Evolutionary conservation across 2,797 vertebrate genomes (phyloP), one percentile per base, ranked within the genome.

Genomic region (Loris lydekkerianus): DNA sequence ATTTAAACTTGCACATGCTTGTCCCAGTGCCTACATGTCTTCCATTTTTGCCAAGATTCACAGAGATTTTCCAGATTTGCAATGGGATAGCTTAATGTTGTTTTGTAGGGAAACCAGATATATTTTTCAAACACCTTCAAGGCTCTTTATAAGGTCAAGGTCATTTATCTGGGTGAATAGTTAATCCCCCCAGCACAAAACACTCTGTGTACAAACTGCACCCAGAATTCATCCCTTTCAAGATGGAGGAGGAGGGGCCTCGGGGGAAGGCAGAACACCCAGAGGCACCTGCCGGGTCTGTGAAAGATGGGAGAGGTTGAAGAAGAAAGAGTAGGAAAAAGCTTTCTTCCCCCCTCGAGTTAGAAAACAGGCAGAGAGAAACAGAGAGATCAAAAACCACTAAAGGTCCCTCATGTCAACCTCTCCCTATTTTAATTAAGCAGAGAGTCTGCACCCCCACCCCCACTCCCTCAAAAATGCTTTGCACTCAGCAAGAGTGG

Each of bases 401-500:
- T 2, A 67, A 95, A 95, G 96, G 91, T 96, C 88, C 93, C 95
- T 89, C 91, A 17, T 84, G 96, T 96, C 92, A 86, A n/a, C 92
- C 89, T 94, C 95, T 96, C 96, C 96, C 97, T 95, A 95, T 96
- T 97, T 96, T 97, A 97, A 97, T 97, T 97, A 96, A 97, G 91
- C 94, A 58, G 89, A 18, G 23, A 89, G 96, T 73, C 88, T 73
- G 15, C 77, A 27, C n/a, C 1, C 90, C 88, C 81, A n/a, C 78
- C 87, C 86, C 88, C 67, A 60, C 65, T 58, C 92, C 92, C 34
- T 70, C 88, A 17, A 91, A 80, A 95, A 81, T 5, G 88, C 97
- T 96, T 93, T 95, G 91, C 96, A 92, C 97, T 95, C 97, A 93
- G 96, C 88, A 17, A 83, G 97, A 94, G 96, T 85, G 0, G 21